A percentile compares a stretch with the other conserved stretches of the same genome.
Evolutionary conservation across 2,888 invertebrate species (phyloP).

Genomic region (Spisula solida): DNA sequence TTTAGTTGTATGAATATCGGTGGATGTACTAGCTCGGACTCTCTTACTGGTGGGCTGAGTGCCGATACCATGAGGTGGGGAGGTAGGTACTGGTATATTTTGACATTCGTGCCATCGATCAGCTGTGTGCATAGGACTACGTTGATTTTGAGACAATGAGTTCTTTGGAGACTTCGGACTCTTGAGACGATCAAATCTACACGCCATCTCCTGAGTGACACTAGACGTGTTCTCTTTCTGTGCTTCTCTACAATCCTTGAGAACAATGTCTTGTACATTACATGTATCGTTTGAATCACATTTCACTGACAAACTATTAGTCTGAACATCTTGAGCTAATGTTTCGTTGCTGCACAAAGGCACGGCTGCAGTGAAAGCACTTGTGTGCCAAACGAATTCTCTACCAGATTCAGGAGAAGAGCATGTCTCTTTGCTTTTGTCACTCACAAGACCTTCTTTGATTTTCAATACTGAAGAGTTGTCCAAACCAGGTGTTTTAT

Average conservation of each 20-base stretch:
- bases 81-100: conserved; percentile 63
- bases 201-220: conserved; percentile 31
- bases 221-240: conserved; percentile 69
- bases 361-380: conserved; percentile 52
- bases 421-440: conserved; percentile 66
- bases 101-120: conserved; percentile 68
- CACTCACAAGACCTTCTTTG: conserved; percentile 47
- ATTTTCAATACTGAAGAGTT: conserved; percentile 56
- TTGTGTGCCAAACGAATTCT: conserved; percentile 68
- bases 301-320: conserved; percentile 29
- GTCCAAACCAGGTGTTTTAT: conserved; percentile 51
- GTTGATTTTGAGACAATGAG: conserved; percentile 67
- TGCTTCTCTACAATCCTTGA: conserved; percentile 55
- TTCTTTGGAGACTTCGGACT: conserved; percentile 70
- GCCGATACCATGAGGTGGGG: conserved; percentile 53
- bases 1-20: conserved; percentile 60
- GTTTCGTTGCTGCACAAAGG: conserved; percentile 48
- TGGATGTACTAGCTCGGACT: conserved; percentile 57
- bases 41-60: conserved; percentile 47
- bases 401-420: conserved; percentile 65
- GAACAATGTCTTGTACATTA: neutral
- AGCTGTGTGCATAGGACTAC: conserved; percentile 62
- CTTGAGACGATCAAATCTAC: conserved; percentile 59
- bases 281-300: conserved; percentile 44
- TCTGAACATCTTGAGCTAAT: conserved; percentile 39